Conservation (phyloP, 2,113 vertebrate species). For the Embiotoca jacksoni region DNA sequence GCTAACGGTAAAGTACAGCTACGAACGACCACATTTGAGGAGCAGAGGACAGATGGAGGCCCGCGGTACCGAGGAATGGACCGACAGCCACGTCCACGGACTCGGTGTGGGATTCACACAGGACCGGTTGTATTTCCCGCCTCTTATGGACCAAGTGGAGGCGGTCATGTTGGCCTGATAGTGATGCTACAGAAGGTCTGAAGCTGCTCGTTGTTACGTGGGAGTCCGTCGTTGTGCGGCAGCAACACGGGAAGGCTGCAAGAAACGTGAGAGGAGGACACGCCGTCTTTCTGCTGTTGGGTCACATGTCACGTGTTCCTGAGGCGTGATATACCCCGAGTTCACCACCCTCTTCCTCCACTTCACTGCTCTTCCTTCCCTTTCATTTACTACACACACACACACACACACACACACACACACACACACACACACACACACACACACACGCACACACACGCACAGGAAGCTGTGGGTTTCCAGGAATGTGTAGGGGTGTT, state of each 20-base stretch:
- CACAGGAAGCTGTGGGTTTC: slow-evolving; percentile 50
- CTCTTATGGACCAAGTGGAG: too few species aligned
- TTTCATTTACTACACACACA: slow-evolving; percentile 7
- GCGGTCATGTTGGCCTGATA: too few species aligned
- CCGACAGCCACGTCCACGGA: too few species aligned
- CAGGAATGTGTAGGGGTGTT: slow-evolving; percentile 57
- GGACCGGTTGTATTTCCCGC: too few species aligned
- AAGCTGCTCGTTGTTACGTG: too few species aligned
- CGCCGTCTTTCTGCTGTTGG: slow-evolving; percentile 1
- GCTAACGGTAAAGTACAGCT: too few species aligned
- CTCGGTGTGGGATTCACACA: too few species aligned
- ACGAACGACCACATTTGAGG: too few species aligned
- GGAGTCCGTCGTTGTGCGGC: too few species aligned
- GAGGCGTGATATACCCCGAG: slow-evolving; percentile 15
- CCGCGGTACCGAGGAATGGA: too few species aligned
- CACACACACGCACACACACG: slow-evolving; percentile 6
- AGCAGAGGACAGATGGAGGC: too few species aligned
- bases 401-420: slow-evolving; percentile 6
- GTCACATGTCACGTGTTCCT: neutral
- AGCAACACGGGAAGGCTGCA: neutral
- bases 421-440: slow-evolving; percentile 13
- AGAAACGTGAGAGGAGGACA: neutral
- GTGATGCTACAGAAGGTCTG: too few species aligned
- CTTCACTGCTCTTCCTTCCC: slow-evolving; percentile 44
- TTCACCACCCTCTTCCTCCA: slow-evolving; percentile 48